These are phyloP conservation scores for Platysteira castanea DNA, from an alignment of 2,113 vertebrate genomes.

Conservation along the genomic window DNA sequence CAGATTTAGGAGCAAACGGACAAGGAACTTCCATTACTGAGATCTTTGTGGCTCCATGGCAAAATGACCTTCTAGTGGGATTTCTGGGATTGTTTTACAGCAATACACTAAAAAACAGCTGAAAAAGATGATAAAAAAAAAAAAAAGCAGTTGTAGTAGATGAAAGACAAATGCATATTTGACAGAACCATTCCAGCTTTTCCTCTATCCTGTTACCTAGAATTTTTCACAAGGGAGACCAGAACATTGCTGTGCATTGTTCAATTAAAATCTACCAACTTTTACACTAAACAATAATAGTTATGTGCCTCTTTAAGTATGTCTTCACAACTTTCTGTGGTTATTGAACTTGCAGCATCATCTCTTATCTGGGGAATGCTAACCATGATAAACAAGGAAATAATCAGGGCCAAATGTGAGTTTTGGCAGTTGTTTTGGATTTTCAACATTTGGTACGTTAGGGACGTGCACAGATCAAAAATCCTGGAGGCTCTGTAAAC, in stretches of 20 bases:
- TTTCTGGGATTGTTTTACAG: background rate
- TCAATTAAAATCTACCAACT: background rate
- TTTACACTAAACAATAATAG: background rate
- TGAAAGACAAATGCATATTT: background rate
- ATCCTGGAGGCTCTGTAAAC: slow-evolving; percentile 25
- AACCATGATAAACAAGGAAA: slow-evolving; percentile 52
- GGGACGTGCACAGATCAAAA: background rate
- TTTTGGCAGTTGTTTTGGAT: slow-evolving; percentile 43
- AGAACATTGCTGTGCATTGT: background rate
- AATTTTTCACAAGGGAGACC: background rate
- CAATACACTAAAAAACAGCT: background rate
- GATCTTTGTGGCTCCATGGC: background rate
- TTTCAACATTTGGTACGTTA: slow-evolving; percentile 10
- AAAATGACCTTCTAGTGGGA: background rate
- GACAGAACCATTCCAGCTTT: background rate
- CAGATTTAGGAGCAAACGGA: background rate
- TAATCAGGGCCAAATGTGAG: slow-evolving; percentile 50
- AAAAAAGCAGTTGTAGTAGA: background rate
- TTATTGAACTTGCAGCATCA: slow-evolving; percentile 23
- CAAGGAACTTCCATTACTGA: background rate
- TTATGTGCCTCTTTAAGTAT: background rate
- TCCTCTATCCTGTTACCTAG: background rate
- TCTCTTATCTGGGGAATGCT: slow-evolving; percentile 44
- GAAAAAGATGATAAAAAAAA: background rate
- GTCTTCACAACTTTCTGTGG: background rate